phyloP scores from a whole-genome alignment of 2,888 invertebrate species.

The Chesias legatella region DNA sequence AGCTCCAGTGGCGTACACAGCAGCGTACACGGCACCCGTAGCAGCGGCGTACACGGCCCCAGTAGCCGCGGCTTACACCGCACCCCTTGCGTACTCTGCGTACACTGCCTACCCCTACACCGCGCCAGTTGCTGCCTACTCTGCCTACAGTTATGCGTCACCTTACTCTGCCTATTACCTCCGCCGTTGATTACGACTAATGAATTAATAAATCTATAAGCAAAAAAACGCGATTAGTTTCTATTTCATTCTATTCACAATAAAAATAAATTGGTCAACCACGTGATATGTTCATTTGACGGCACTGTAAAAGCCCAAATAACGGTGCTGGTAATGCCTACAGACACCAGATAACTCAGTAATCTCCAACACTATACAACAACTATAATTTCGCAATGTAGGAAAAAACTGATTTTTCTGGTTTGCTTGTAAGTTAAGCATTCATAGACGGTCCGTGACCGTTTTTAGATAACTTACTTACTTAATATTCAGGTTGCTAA shows the following conservation, averaged over 20 bases:
- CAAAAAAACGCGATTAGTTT: not conserved
- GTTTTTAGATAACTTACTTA: too few relatives aligned
- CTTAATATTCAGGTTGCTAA: too few relatives aligned
- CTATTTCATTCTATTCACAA: not conserved
- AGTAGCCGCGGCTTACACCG: constrained; percentile 44
- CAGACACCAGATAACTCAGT: too few relatives aligned
- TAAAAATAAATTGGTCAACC: too few relatives aligned
- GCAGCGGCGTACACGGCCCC: constrained; percentile 53
- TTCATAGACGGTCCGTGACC: too few relatives aligned
- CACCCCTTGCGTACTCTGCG: constrained; percentile 45
- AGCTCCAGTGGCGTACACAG: constrained; percentile 43
- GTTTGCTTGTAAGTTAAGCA: too few relatives aligned
- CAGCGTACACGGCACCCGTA: constrained; percentile 43
- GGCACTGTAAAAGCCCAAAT: too few relatives aligned
- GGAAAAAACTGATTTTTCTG: too few relatives aligned
- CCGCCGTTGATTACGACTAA: constrained; percentile 28
- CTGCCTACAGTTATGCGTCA: constrained; percentile 49
- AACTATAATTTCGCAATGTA: too few relatives aligned
- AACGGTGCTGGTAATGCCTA: too few relatives aligned
- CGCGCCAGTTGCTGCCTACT: constrained; percentile 39
- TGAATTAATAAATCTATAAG: constrained; percentile 3
- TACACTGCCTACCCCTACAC: constrained; percentile 43
- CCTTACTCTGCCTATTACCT: constrained; percentile 48
- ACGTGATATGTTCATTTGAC: too few relatives aligned
- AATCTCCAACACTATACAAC: too few relatives aligned